Percentiles rank a stretch among this genome's conserved stretches.
These are phyloP conservation scores for Machaerirhynchus nigripectus DNA, from an alignment of 2,113 vertebrate species.

Conservation along the genomic window DNA sequence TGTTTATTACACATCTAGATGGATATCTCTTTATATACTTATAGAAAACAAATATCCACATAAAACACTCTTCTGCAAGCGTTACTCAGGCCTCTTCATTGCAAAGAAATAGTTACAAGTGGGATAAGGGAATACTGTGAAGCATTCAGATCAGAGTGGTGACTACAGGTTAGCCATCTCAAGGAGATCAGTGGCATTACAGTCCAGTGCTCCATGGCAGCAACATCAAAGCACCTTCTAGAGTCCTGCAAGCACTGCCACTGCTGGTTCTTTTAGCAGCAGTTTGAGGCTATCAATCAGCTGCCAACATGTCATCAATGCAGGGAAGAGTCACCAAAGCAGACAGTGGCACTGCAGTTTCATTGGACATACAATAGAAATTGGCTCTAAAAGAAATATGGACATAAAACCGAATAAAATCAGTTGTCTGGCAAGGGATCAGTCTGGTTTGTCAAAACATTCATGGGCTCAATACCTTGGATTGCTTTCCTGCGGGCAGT, in stretches of 20 bases:
- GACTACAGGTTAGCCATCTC: neutral
- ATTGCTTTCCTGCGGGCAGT: neutral
- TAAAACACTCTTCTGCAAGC: neutral
- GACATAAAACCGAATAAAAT: neutral
- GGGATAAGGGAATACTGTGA: neutral
- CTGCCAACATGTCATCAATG: neutral
- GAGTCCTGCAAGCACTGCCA: neutral
- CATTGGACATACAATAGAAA: neutral
- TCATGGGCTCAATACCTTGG: neutral
- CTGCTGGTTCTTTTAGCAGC: neutral
- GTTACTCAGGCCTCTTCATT: neutral
- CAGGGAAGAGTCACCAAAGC: neutral
- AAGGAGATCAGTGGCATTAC: neutral
- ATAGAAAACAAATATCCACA: slow-evolving; percentile 38
- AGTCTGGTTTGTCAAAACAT: neutral
- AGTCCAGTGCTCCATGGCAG: neutral
- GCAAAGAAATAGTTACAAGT: neutral
- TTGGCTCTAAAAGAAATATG: neutral
- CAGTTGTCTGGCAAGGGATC: neutral
- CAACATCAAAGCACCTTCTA: neutral
- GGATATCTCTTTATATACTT: slow-evolving; percentile 48
- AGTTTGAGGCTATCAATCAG: neutral
- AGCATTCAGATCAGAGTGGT: neutral
- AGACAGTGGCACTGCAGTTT: neutral
- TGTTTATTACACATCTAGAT: slow-evolving; percentile 56